phyloP scores from a whole-genome alignment of 2,888 invertebrate genomes.

The Melanchra persicariae region DNA sequence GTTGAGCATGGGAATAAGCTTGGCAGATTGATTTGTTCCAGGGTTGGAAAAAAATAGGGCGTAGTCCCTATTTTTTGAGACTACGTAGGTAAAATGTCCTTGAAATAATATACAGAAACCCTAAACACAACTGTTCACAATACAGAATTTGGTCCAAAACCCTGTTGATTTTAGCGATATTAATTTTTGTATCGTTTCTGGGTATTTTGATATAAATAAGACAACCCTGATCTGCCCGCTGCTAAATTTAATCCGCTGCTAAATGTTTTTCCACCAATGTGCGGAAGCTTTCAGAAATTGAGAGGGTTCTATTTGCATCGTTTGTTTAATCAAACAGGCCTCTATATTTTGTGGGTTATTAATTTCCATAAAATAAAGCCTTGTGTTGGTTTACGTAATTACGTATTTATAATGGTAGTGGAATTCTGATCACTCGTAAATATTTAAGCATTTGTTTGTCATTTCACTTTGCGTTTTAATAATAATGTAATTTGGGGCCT shows the following conservation, averaged over 20 bases:
- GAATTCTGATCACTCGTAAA: background rate
- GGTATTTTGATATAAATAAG: conserved; percentile 18
- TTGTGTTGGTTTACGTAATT: conserved; percentile 40
- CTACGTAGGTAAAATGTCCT: too few species aligned
- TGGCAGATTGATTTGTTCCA: too few species aligned
- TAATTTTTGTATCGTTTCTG: background rate
- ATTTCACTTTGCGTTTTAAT: background rate
- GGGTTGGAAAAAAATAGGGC: background rate
- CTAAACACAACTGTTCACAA: too few species aligned
- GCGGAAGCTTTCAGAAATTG: conserved; percentile 29
- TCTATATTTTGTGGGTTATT: conserved; percentile 51
- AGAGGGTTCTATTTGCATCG: conserved; percentile 55
- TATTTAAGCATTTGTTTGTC: background rate
- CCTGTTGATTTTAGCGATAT: background rate
- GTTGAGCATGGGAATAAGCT: too few species aligned
- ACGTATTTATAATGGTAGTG: conserved; percentile 4
- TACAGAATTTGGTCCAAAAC: background rate
- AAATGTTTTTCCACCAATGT: conserved; percentile 43
- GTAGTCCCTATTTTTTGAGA: too few species aligned
- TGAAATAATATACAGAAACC: too few species aligned
- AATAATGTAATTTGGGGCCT: too few species aligned
- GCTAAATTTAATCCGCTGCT: conserved; percentile 26
- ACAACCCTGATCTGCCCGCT: conserved; percentile 1
- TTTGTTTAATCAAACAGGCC: conserved; percentile 56
- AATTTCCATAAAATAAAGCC: conserved; percentile 51